Evolutionary conservation across 1,140 invertebrate genomes (phyloP).

Genomic region (Eumeta japonica): DNA sequence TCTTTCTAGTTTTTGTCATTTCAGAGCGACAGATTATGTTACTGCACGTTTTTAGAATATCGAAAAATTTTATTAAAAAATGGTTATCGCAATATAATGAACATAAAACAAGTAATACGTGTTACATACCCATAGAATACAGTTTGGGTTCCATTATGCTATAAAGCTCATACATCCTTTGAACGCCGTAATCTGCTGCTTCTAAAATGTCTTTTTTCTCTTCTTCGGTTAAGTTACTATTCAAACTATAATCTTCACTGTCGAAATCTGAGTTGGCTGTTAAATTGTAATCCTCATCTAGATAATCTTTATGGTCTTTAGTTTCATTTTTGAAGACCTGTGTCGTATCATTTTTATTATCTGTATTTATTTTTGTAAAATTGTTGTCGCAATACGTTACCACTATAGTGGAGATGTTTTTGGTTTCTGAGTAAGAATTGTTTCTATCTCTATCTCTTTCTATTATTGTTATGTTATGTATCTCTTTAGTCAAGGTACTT

Average conservation of each 20-base stretch:
- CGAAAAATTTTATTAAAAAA: too few species aligned
- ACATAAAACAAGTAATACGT: not conserved
- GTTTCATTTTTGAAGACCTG: not conserved
- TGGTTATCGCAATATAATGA: not conserved
- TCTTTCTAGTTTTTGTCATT: too few species aligned
- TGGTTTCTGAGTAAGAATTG: conserved; percentile 35
- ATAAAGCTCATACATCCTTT: conserved; percentile 66
- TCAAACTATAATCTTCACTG: not conserved
- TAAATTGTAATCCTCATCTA: not conserved
- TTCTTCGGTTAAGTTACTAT: conserved; percentile 18
- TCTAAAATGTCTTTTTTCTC: conserved; percentile 58
- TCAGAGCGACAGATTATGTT: too few species aligned
- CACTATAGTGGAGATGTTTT: conserved; percentile 46
- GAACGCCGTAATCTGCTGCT: conserved; percentile 65
- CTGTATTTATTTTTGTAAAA: conserved; percentile 20
- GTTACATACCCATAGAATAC: conserved; percentile 68
- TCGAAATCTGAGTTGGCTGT: not conserved
- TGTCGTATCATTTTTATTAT: conserved; percentile 1
- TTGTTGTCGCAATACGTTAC: conserved; percentile 54
- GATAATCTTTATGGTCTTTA: conserved; percentile 11
- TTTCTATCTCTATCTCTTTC: conserved; percentile 41
- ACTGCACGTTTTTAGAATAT: too few species aligned
- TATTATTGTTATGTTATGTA: conserved; percentile 48
- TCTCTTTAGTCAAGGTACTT: conserved; percentile 33
- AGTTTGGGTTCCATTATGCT: conserved; percentile 67